Conservation (phyloP, 2,888 invertebrate genomes). For the Limulus polyphemus region DNA sequence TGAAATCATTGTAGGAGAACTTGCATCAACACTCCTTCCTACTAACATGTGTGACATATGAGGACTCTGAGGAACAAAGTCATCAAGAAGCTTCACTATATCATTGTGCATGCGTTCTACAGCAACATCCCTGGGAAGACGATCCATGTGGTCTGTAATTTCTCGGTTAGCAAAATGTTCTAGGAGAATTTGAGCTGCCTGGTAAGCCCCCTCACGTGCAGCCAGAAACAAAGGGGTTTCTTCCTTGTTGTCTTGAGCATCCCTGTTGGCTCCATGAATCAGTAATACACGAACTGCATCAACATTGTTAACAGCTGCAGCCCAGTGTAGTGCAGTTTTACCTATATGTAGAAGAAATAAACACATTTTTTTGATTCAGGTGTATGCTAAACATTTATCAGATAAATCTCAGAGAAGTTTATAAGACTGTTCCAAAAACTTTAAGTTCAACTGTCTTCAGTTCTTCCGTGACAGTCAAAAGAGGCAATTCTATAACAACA, state of each 20-base stretch:
- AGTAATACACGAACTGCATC: conserved; percentile 82
- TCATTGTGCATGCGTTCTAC: conserved; percentile 83
- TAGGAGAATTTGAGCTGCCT: conserved; percentile 77
- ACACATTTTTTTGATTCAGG: too few species aligned
- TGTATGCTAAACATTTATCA: too few species aligned
- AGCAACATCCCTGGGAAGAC: conserved; percentile 83
- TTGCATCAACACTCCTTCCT: conserved; percentile 12
- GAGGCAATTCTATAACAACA: too few species aligned
- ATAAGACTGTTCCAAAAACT: too few species aligned
- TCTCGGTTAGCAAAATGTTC: conserved; percentile 91
- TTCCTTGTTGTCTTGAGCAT: conserved; percentile 94
- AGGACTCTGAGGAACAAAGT: conserved; percentile 64
- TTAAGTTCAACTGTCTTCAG: too few species aligned
- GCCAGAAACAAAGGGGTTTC: conserved; percentile 94
- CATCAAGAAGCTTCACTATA: conserved; percentile 79
- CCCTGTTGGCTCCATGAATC: conserved; percentile 88
- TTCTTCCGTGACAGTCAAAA: too few species aligned
- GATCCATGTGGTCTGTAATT: conserved; percentile 96
- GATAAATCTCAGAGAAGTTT: too few species aligned
- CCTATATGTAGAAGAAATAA: conserved; percentile 7
- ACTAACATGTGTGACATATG: conserved; percentile 14
- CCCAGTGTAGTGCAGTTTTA: conserved; percentile 89
- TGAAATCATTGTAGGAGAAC: conserved; percentile 12
- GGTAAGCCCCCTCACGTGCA: conserved; percentile 85
- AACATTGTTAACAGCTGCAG: conserved; percentile 89